These are phyloP conservation scores for Acanthosepion pharaonis DNA, from an alignment of 2,888 invertebrate species.

Conservation along the genomic window DNA sequence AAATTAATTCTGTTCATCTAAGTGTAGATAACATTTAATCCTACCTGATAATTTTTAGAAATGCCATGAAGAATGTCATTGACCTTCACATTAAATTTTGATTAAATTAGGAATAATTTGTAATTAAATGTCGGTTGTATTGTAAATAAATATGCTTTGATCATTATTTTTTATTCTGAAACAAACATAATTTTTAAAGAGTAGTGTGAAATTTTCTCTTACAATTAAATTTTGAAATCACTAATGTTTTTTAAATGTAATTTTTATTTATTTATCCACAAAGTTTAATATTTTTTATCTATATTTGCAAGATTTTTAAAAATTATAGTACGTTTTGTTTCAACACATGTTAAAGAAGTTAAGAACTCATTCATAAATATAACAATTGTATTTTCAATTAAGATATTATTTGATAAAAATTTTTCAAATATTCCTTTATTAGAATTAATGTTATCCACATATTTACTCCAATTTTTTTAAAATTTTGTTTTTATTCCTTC, in stretches of 20 bases:
- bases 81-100: neutral
- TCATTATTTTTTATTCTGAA: neutral
- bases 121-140: neutral
- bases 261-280: too few relatives aligned
- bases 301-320: neutral
- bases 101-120: neutral
- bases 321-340: neutral
- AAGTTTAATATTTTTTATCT: neutral
- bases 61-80: neutral
- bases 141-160: neutral
- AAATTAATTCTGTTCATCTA: too few relatives aligned
- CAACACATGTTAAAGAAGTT: too few relatives aligned
- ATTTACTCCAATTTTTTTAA: neutral
- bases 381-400: too few relatives aligned
- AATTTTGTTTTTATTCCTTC: neutral
- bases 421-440: neutral
- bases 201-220: neutral
- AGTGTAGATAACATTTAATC: too few relatives aligned
- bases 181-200: neutral
- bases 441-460: neutral
- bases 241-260: too few relatives aligned
- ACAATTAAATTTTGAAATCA: neutral
- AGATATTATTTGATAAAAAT: neutral
- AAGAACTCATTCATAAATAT: neutral
- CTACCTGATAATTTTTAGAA: too few relatives aligned